Evolutionary conservation across 1,140 invertebrate genomes (phyloP).

Genomic region (Bombus difficillimus): DNA sequence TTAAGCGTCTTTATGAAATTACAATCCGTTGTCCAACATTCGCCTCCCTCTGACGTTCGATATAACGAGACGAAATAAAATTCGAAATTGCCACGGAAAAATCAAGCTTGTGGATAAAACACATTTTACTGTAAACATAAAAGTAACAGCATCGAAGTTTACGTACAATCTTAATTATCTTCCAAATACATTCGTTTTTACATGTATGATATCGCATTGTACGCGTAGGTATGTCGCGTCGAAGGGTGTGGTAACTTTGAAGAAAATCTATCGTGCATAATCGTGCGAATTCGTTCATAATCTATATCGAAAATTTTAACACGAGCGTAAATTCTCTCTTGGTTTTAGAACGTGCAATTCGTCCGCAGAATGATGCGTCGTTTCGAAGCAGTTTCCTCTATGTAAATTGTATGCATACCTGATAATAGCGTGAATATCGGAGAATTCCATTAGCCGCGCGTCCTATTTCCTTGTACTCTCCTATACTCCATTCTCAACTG

Average conservation of each 20-base stretch:
- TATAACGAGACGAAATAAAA: background rate
- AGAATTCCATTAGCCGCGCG: slow-evolving; percentile 37
- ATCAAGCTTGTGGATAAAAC: background rate
- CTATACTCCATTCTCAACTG: background rate
- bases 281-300: background rate
- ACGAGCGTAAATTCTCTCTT: background rate
- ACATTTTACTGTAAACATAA: background rate
- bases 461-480: slow-evolving; percentile 28
- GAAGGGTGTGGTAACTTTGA: background rate
- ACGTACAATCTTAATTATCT: background rate
- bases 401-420: slow-evolving; percentile 43
- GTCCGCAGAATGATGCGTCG: slow-evolving; percentile 8
- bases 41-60: background rate
- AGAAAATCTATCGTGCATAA: too few relatives aligned
- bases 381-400: slow-evolving; percentile 23
- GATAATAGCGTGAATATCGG: slow-evolving; percentile 38
- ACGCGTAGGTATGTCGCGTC: background rate
- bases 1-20: background rate
- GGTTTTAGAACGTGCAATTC: slow-evolving; percentile 15
- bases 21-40: background rate
- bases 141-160: background rate
- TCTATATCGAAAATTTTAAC: background rate
- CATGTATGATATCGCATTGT: too few relatives aligned
- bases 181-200: background rate
- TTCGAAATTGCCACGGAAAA: background rate